Base-by-base conservation (phyloP, 2,888 invertebrate species). In the Allolobophora icterica region DNA sequence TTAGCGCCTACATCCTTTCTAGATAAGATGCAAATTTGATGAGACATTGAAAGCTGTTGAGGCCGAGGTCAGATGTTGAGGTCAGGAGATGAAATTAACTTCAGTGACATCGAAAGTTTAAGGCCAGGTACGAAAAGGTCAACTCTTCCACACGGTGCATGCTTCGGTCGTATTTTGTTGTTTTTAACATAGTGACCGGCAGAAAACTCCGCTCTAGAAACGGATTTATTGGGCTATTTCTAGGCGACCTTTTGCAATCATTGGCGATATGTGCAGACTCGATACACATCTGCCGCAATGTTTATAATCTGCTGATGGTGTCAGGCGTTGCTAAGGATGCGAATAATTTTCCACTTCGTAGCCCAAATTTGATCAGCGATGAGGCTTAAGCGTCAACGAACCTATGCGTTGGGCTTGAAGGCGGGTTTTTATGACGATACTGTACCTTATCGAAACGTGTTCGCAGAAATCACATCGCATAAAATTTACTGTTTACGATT, bases 391-490 rank as follows among this genome's bases (percentile, higher is more conserved):
- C 71, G 71, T 71, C 71, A 71, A 13, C 30, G 71, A 24, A 52
- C 6, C 71, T 8, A 4, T 71, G 30, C 17, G 71, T n/a, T 71
- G 71, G n/a, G 71, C 71, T 71, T 71, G 30, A 71, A 52, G 17
- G n/a, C 30, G 71, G 71, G n/a, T n/a, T 71, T 71, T 71, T 71
- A 71, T 71, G 71, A n/a, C 71, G 71, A 71, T 71, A n/a, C n/a
- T 4, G 71, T 8, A 8, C 13, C n/a, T 52, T 52, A 52, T 52
- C 52, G 52, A 52, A 52, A 52, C 52, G 52, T 21, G 0, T n/a
- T 71, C 71, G 71, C 71, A 71, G 71, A 71, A 71, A n/a, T n/a
- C 71, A 71, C 71, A 71, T 71, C 71, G n/a, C 17, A 71, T n/a
- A n/a, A n/a, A 71, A 30, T n/a, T 71, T 71, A 71, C 71, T 71